Evolutionary conservation across 2,113 vertebrate species (phyloP).

Genomic region (Peucedramus taeniatus): DNA sequence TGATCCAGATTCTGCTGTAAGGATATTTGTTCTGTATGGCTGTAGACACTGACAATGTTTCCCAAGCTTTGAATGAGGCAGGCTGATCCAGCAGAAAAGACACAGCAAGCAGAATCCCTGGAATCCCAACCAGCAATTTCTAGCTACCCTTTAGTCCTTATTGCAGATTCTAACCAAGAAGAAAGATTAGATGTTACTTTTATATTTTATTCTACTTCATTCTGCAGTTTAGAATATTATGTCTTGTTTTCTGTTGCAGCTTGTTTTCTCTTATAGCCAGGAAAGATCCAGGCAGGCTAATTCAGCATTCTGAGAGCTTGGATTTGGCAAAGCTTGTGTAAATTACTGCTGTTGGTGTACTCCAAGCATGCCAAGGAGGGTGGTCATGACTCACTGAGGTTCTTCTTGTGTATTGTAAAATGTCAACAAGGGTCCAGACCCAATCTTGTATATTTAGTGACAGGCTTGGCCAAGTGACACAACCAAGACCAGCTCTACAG

Average conservation of each 20-base stretch:
- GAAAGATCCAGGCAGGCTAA: background rate
- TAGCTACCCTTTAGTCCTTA: background rate
- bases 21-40: background rate
- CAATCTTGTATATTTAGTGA: background rate
- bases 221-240: background rate
- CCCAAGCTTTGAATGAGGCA: background rate
- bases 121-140: background rate
- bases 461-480: background rate
- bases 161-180: background rate
- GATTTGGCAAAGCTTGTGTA: background rate
- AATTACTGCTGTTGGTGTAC: background rate
- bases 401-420: background rate
- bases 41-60: background rate
- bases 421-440: background rate
- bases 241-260: background rate
- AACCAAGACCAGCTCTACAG: background rate
- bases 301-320: background rate
- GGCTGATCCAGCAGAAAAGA: conserved; percentile 4
- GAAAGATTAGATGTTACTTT: background rate
- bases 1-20: background rate
- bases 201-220: background rate
- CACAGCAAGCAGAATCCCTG: background rate
- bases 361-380: background rate
- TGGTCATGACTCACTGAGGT: background rate
- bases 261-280: background rate